Evolutionary conservation across 2,797 vertebrate genomes (phyloP).

Genomic region (Macroramphosus scolopax): DNA sequence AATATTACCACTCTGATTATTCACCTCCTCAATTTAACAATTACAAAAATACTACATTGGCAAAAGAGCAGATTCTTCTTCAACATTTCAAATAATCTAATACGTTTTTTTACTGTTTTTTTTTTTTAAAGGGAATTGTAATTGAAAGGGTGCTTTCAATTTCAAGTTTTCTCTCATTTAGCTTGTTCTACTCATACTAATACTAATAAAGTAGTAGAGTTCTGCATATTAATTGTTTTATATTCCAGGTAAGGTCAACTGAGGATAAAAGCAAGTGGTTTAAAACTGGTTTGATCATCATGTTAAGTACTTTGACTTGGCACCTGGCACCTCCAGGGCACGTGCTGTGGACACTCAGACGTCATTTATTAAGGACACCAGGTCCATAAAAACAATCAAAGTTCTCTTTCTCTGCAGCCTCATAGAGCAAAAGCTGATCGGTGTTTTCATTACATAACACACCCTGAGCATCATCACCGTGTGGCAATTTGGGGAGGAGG

Average conservation of each 20-base stretch:
- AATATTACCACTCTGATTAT: no score
- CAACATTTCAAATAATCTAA: no score
- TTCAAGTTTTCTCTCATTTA: no score
- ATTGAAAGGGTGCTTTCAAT: no score
- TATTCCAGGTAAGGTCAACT: background rate
- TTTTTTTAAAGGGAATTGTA: no score
- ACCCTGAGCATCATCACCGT: background rate
- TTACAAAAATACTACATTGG: background rate
- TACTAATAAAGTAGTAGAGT: no score
- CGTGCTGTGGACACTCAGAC: background rate
- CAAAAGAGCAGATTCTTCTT: no score
- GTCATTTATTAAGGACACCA: constrained; percentile 5
- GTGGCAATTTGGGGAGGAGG: background rate
- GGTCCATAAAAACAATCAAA: constrained; percentile 6
- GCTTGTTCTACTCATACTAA: no score
- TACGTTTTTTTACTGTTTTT: no score
- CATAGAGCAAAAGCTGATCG: constrained; percentile 4
- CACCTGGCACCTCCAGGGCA: background rate
- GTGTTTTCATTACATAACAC: constrained; percentile 1
- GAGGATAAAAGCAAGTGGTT: background rate
- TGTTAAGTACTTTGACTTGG: constrained; percentile 4
- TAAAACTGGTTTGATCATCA: background rate
- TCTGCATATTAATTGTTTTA: no score
- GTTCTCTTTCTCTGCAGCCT: background rate
- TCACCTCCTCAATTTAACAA: no score